Conservation (phyloP, 2,888 invertebrate species). For the Watsonalla cultraria region DNA sequence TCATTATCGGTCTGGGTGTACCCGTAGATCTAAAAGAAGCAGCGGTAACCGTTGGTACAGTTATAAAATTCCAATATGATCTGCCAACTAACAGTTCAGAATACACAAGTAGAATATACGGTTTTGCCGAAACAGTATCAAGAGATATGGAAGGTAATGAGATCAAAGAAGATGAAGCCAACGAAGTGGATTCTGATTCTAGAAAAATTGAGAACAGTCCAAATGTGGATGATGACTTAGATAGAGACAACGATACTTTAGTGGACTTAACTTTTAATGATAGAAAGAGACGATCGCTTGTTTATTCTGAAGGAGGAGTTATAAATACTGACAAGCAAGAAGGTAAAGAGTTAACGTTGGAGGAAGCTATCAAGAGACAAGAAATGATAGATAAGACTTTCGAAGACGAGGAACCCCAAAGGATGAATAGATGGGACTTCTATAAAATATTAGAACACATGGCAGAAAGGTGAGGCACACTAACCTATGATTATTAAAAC, state of each 20-base stretch:
- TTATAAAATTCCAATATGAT: conserved; percentile 83
- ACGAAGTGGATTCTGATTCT: conserved; percentile 27
- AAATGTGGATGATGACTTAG: conserved; percentile 20
- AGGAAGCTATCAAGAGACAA: conserved; percentile 70
- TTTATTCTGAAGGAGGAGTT: conserved; percentile 58
- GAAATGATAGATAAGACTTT: conserved; percentile 63
- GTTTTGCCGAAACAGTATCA: conserved; percentile 60
- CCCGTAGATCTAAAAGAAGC: conserved; percentile 81
- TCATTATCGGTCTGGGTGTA: conserved; percentile 82
- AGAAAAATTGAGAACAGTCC: conserved; percentile 27
- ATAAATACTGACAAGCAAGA: conserved; percentile 28
- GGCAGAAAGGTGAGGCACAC: conserved; percentile 70
- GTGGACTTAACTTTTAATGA: conserved; percentile 64
- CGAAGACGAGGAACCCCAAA: conserved; percentile 50
- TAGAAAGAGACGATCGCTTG: conserved; percentile 49
- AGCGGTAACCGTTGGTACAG: conserved; percentile 81
- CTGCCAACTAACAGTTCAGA: conserved; percentile 81
- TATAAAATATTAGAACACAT: conserved; percentile 81
- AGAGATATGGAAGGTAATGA: conserved; percentile 55
- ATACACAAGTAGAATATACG: conserved; percentile 74
- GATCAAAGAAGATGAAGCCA: conserved; percentile 21
- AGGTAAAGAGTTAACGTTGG: conserved; percentile 49
- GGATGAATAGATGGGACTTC: conserved; percentile 81
- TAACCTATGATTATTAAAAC: too few species aligned
- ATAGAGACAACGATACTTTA: conserved; percentile 51